phyloP scores from a whole-genome alignment of 2,797 vertebrate species.

The Yasuhikotakia modesta region DNA sequence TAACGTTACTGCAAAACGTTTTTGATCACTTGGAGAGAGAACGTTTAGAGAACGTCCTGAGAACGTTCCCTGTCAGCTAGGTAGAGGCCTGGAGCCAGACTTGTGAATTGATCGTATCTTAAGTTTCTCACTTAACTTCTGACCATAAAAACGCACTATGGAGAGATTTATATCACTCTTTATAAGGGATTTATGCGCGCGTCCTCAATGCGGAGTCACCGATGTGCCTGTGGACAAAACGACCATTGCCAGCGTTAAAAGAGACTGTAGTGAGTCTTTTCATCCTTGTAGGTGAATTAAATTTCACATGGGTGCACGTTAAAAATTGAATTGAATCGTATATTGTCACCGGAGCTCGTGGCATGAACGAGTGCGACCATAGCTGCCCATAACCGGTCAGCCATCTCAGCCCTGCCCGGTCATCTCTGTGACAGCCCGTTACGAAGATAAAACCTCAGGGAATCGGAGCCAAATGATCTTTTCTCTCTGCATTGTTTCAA shows the following conservation, averaged over 20 bases:
- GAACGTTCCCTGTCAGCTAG: too few species aligned
- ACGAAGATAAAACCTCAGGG: too few species aligned
- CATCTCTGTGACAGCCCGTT: too few species aligned
- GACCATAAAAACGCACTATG: constrained; percentile 36
- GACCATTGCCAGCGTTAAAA: constrained; percentile 41
- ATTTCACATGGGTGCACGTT: constrained; percentile 34
- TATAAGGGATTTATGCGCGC: constrained; percentile 40
- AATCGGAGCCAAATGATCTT: too few species aligned
- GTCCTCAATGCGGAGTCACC: constrained; percentile 30
- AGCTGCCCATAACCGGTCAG: too few species aligned
- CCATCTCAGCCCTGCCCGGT: too few species aligned
- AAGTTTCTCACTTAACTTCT: background rate
- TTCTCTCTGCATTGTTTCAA: constrained; percentile 80
- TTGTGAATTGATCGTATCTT: background rate
- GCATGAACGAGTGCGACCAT: constrained; percentile 41
- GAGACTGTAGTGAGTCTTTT: constrained; percentile 3
- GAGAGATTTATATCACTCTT: constrained; percentile 44
- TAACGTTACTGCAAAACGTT: too few species aligned
- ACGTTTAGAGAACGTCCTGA: too few species aligned
- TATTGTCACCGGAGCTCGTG: constrained; percentile 1
- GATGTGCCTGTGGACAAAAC: constrained; percentile 26
- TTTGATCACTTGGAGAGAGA: too few species aligned
- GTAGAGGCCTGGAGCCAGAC: background rate
- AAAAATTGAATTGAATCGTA: constrained; percentile 38
- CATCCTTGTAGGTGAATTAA: constrained; percentile 33